phyloP scores from a whole-genome alignment of 2,888 invertebrate species.

The Phaedon cochleariae region DNA sequence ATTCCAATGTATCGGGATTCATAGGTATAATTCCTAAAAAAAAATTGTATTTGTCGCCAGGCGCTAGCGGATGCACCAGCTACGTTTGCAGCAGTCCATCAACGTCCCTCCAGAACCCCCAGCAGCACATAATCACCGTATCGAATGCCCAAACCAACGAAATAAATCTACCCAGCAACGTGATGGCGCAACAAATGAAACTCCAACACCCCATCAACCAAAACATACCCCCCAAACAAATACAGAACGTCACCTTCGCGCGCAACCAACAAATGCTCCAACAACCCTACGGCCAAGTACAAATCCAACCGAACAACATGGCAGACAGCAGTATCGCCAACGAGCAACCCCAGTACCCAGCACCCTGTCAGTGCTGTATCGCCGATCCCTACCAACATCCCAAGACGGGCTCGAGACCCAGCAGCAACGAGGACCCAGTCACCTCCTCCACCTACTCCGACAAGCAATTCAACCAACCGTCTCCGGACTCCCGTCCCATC shows the following conservation, averaged over 20 bases:
- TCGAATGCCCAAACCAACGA: constrained; percentile 55
- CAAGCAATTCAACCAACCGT: constrained; percentile 63
- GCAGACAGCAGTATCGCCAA: constrained; percentile 53
- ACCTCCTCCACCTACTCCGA: constrained; percentile 76
- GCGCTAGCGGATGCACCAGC: constrained; percentile 53
- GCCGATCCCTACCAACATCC: constrained; percentile 63
- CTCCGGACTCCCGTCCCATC: constrained; percentile 76
- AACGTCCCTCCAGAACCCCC: constrained; percentile 46
- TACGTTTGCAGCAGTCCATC: constrained; percentile 57
- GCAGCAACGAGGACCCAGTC: constrained; percentile 70
- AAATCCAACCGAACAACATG: constrained; percentile 38
- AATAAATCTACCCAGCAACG: constrained; percentile 61
- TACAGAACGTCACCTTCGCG: constrained; percentile 49
- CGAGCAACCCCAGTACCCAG: constrained; percentile 50
- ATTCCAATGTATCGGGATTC: no score
- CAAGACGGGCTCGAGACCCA: constrained; percentile 61
- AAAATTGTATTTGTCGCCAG: constrained; percentile 38
- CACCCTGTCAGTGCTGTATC: constrained; percentile 68
- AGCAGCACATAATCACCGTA: constrained; percentile 47
- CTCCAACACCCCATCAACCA: constrained; percentile 45
- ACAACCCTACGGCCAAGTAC: constrained; percentile 41
- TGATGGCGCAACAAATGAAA: constrained; percentile 52
- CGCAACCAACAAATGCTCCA: constrained; percentile 47
- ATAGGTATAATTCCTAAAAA: no score
- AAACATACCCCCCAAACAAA: constrained; percentile 46